Base-by-base conservation (phyloP, 2,888 invertebrate genomes). In the Cartodere bifasciata region DNA sequence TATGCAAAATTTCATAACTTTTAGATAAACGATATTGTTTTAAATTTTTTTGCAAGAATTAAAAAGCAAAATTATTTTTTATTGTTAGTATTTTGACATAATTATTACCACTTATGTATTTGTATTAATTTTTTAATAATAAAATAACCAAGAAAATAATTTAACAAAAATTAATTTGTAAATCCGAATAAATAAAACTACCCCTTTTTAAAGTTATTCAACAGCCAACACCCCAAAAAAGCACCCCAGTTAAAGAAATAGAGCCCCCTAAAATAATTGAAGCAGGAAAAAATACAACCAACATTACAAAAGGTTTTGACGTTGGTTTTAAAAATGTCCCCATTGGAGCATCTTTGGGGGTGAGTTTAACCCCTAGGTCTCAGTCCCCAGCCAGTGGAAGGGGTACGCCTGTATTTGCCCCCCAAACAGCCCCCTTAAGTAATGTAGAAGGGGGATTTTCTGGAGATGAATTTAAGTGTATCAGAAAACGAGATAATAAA, bases 301-400 rank as follows among this genome's bases (percentile, higher is more conserved):
- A 52, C 31, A 52, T 64, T 23, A 66, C 68, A 3, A 72, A 72
- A 62, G 76, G 77, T 33, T 75, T 72, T 41, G 70, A 70, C 44
- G 50, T 72, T 10, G 47, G 47, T 14, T 48, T 45, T 36, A 56
- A 53, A 35, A 55, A 53, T 9, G 10, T 16, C 9, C 34, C n/a
- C n/a, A n/a, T n/a, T n/a, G n/a, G n/a, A n/a, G n/a, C n/a, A n/a
- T n/a, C n/a, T n/a, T n/a, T n/a, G n/a, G n/a, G n/a, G n/a, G n/a
- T 52, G 21, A 52, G 52, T 9, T 50, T 62, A 34, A 70, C 78
- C 1, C 77, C 82, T 0, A 65, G 79, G 48, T 69, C 75, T 16
- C 73, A 75, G 43, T 81, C 83, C 1, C 82, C 83, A 1, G 65
- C 66, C 9, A 70, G 71, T 1, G 80, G 78, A 0, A 64, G 70